Evolutionary conservation across 1,140 invertebrate genomes (phyloP), one percentile per base, ranked within the genome.

Genomic region (Oppia nitens): DNA sequence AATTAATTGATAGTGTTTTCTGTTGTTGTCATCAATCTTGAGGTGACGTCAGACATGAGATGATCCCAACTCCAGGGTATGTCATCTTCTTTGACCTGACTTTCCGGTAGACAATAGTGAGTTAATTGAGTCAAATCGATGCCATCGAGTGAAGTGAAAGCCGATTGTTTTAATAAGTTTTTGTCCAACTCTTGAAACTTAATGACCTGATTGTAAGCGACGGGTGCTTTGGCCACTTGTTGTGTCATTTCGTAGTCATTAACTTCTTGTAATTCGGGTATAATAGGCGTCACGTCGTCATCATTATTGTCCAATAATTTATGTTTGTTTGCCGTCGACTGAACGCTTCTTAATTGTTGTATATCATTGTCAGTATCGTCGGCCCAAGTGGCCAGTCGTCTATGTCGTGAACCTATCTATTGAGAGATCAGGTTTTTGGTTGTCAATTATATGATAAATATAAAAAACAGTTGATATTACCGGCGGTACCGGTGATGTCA

Each of bases 231-330:
- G 3, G 57, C 57, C 1, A 50, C n/a, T 54, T 59, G 49, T 48
- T 59, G 53, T 20, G 47, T 29, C 24, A 59, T 56, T 17, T 59
- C 57, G 25, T 59, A 3, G 47, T 54, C 28, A 14, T 24, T 20
- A 23, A 59, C 14, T 32, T 59, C 57, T 40, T 59, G 49, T 20
- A 59, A 11, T 25, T 59, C 57, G 12, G 57, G 57, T 54, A 59
- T 59, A 1, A 59, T 48, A n/a, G 27, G 57, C 11, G 25, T 26
- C 11, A 40, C 40, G 26, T 59, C 57, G 17, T 52, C 29, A 2
- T 59, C 49, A 3, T 55, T 24, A 45, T 57, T 32, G 26, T 58
- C 49, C 1, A 53, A 12, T 14, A 52, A 50, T 11, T 50, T 50
- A 11, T 24, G 48, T 50, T 50, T 50, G 17, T 40, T 40, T 9